Evolutionary conservation across 2,888 invertebrate genomes (phyloP).

Genomic region (Anoplius nigerrimus): DNA sequence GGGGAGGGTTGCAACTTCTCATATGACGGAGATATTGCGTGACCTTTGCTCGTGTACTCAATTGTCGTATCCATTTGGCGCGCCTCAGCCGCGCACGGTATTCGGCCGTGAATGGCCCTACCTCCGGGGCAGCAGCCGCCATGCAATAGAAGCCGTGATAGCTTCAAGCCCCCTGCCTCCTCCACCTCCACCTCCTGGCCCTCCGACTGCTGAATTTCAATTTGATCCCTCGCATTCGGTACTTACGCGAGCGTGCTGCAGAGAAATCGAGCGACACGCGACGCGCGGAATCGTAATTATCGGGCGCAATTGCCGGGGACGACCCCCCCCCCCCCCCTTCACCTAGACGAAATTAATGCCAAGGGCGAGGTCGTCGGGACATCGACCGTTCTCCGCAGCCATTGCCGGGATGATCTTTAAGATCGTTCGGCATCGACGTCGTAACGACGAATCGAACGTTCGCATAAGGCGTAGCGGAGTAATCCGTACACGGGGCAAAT

Average conservation of each 20-base stretch:
- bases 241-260: constrained; percentile 3
- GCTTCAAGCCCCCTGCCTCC: too few relatives aligned
- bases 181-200: too few relatives aligned
- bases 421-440: too few relatives aligned
- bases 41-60: constrained; percentile 38
- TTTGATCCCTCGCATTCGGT: constrained; percentile 36
- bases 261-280: constrained; percentile 21
- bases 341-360: too few relatives aligned
- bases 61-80: constrained; percentile 40
- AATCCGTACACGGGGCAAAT: too few relatives aligned
- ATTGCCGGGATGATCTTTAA: too few relatives aligned
- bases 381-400: too few relatives aligned
- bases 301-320: not conserved
- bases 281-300: constrained; percentile 36
- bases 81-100: constrained; percentile 14
- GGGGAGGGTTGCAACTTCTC: constrained; percentile 15
- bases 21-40: constrained; percentile 41
- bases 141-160: constrained; percentile 14
- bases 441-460: too few relatives aligned
- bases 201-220: constrained; percentile 52
- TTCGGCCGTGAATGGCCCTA: constrained; percentile 28
- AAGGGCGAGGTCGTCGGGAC: too few relatives aligned
- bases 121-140: constrained; percentile 9
- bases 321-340: too few relatives aligned
- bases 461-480: too few relatives aligned